Conservation (phyloP, 2,113 vertebrate genomes). For the Elgaria multicarinata region DNA sequence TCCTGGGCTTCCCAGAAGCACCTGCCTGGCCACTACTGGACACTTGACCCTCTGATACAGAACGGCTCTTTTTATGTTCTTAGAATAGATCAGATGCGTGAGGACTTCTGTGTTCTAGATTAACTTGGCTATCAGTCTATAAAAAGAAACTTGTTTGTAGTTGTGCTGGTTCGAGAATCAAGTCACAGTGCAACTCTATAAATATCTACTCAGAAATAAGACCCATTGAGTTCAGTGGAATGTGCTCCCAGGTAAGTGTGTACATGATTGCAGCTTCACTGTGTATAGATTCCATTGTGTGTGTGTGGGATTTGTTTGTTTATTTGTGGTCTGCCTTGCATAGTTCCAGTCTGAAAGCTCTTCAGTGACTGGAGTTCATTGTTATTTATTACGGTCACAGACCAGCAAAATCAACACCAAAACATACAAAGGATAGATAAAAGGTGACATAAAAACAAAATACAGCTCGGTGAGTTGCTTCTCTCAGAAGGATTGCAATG, state of each 20-base stretch:
- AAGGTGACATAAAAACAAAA: no score
- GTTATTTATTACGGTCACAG: no score
- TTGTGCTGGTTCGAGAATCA: background rate
- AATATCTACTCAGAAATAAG: no score
- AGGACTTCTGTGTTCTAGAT: background rate
- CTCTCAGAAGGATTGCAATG: no score
- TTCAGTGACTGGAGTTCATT: background rate
- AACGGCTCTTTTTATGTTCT: background rate
- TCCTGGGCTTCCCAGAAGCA: background rate
- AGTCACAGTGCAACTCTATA: background rate
- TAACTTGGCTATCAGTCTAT: background rate
- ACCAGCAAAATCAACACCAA: no score
- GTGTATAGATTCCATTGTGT: background rate
- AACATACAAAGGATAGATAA: no score
- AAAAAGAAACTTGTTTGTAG: background rate
- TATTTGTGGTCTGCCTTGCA: background rate
- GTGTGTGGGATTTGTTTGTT: no score
- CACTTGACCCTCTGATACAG: background rate
- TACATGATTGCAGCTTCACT: background rate
- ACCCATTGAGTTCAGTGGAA: no score
- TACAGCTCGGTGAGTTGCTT: no score
- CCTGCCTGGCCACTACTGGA: background rate
- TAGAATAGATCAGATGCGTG: background rate
- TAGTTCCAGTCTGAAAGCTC: background rate
- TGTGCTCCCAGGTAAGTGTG: no score